A percentile compares a stretch with the other conserved stretches of the same genome.
These are phyloP conservation scores for Sceloporus tristichus DNA, from an alignment of 2,113 vertebrate genomes.

Conservation along the genomic window DNA sequence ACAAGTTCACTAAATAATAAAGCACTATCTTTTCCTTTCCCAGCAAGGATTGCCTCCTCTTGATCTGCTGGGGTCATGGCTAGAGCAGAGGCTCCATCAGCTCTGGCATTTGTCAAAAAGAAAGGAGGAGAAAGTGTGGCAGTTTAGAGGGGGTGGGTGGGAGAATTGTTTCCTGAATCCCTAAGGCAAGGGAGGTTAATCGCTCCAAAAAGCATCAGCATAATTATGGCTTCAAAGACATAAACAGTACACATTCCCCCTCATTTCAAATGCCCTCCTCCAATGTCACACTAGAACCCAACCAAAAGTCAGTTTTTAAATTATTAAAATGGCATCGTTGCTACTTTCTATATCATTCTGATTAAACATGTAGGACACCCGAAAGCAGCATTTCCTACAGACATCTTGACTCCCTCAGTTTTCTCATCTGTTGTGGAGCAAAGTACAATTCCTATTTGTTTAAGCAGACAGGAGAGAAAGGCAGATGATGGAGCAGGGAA, in stretches of 20 bases:
- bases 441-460: neutral
- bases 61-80: neutral
- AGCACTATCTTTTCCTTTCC: neutral
- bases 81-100: constrained; percentile 2
- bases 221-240: neutral
- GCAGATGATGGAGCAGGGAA: too few relatives aligned
- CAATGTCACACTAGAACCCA: neutral
- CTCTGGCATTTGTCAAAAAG: neutral
- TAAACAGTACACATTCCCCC: neutral
- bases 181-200: neutral
- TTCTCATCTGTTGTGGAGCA: neutral
- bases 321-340: neutral
- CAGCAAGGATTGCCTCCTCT: neutral
- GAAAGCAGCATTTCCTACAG: too few relatives aligned
- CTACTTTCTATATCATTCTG: neutral
- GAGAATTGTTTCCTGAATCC: neutral
- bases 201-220: neutral
- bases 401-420: neutral
- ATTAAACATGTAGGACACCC: neutral
- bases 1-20: constrained; percentile 9
- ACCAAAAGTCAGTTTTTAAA: neutral
- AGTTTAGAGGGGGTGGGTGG: neutral
- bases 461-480: neutral
- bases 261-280: neutral
- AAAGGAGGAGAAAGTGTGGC: neutral